phyloP scores from a whole-genome alignment of 2,113 vertebrate genomes.

The Podiceps cristatus region DNA sequence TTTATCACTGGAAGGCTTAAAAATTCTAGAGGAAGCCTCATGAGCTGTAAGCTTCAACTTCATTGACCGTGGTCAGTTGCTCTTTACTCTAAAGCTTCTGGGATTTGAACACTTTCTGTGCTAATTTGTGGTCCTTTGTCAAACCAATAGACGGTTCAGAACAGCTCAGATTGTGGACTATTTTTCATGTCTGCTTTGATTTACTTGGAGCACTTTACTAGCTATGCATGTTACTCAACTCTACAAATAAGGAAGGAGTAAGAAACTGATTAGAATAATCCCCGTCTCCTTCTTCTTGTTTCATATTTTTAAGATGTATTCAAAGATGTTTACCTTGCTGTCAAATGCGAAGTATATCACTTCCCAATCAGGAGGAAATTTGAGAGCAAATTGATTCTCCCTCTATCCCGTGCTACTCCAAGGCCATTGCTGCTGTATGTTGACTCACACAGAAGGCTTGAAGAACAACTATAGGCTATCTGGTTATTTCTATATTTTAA shows the following conservation, averaged over 20 bases:
- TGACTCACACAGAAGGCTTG: background rate
- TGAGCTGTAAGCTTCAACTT: background rate
- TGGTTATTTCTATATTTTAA: background rate
- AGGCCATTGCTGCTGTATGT: background rate
- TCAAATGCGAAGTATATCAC: background rate
- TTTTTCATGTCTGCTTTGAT: background rate
- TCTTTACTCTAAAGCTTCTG: background rate
- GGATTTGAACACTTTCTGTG: background rate
- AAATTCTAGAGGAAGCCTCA: background rate
- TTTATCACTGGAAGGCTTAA: background rate
- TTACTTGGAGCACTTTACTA: background rate
- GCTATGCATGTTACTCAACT: background rate
- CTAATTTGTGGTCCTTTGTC: background rate
- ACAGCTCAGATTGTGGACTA: background rate
- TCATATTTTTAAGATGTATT: background rate
- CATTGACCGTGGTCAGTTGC: background rate
- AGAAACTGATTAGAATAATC: background rate
- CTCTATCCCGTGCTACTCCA: background rate
- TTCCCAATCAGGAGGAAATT: background rate
- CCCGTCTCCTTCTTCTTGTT: background rate
- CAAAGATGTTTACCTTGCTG: background rate
- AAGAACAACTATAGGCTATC: background rate
- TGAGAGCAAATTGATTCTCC: background rate
- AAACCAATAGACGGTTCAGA: background rate
- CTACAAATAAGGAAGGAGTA: background rate